A percentile compares a stretch with the other conserved stretches of the same genome.
phyloP scores from a whole-genome alignment of 2,797 vertebrate genomes.

The Philypnodon macrostomus region DNA sequence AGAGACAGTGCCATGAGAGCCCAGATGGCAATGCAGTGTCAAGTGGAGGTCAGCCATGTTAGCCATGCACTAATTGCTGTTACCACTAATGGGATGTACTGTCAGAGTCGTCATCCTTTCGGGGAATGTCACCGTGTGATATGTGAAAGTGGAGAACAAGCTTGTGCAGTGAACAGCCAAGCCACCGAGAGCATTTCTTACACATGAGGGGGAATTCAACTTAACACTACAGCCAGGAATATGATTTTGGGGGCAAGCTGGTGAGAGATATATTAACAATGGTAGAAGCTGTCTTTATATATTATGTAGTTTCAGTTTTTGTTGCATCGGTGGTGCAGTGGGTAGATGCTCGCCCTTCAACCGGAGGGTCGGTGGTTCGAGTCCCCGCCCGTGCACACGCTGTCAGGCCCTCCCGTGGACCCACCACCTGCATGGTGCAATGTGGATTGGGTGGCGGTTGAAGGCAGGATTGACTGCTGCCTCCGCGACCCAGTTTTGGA shows the following conservation, averaged over 20 bases:
- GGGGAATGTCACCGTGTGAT: slow-evolving; percentile 8
- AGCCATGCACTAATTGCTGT: slow-evolving; percentile 26
- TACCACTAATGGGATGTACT: slow-evolving; percentile 21
- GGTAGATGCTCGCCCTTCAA: too few relatives aligned
- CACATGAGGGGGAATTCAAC: slow-evolving; percentile 1
- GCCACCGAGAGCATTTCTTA: not conserved
- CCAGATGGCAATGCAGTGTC: slow-evolving; percentile 27
- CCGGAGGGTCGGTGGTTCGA: too few relatives aligned
- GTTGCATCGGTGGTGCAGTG: too few relatives aligned
- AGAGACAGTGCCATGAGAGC: slow-evolving; percentile 7
- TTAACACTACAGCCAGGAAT: not conserved
- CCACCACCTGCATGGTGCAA: too few relatives aligned
- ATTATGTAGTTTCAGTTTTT: too few relatives aligned
- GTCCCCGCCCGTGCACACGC: too few relatives aligned
- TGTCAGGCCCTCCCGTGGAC: too few relatives aligned
- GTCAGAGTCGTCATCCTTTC: slow-evolving; percentile 17
- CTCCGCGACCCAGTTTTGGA: too few relatives aligned
- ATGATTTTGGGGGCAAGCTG: not conserved
- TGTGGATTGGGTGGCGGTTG: too few relatives aligned
- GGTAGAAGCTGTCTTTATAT: too few relatives aligned
- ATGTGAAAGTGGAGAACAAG: not conserved
- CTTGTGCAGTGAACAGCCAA: not conserved
- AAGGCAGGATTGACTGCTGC: too few relatives aligned
- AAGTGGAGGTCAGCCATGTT: slow-evolving; percentile 38
- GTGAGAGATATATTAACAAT: not conserved